These are phyloP conservation scores for Spodoptera exigua DNA, from an alignment of 2,888 invertebrate species.

Conservation along the genomic window DNA sequence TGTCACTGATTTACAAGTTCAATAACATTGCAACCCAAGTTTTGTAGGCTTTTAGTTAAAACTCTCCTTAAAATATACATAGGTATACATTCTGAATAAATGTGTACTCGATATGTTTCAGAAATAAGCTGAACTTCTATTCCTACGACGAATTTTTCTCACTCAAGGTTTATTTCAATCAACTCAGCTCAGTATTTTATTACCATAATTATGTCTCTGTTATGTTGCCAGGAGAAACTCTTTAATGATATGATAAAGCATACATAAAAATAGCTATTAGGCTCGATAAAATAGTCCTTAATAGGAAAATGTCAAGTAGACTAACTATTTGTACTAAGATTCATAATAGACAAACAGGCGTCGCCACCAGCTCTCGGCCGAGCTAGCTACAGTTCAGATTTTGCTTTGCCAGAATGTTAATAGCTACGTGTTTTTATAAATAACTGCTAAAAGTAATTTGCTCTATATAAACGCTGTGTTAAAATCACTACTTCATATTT, in stretches of 20 bases:
- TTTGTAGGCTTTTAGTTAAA: too few species aligned
- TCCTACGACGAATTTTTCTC: too few species aligned
- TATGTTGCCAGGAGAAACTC: slow-evolving; percentile 1
- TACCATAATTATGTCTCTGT: too few species aligned
- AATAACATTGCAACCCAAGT: slow-evolving; percentile 18
- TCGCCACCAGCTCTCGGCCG: slow-evolving; percentile 22
- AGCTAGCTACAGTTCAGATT: slow-evolving; percentile 11
- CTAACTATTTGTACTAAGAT: slow-evolving; percentile 33
- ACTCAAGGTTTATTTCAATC: background rate
- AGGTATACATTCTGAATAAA: too few species aligned
- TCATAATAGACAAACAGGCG: slow-evolving; percentile 53
- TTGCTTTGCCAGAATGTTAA: slow-evolving; percentile 45
- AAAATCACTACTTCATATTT: slow-evolving; percentile 67
- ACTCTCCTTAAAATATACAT: too few species aligned
- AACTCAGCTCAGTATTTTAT: background rate
- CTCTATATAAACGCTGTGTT: slow-evolving; percentile 32
- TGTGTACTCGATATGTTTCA: too few species aligned
- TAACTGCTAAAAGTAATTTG: slow-evolving; percentile 46
- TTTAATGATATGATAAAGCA: background rate
- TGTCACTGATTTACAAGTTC: slow-evolving; percentile 31
- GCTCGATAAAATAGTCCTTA: slow-evolving; percentile 5
- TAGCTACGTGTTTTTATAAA: slow-evolving; percentile 23
- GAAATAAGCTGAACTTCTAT: too few species aligned
- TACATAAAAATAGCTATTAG: background rate
- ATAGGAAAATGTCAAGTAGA: slow-evolving; percentile 13